Percentiles rank a stretch among this genome's conserved stretches.
These are phyloP conservation scores for Zele albiditarsus DNA, from an alignment of 2,888 invertebrate genomes.

Conservation along the genomic window DNA sequence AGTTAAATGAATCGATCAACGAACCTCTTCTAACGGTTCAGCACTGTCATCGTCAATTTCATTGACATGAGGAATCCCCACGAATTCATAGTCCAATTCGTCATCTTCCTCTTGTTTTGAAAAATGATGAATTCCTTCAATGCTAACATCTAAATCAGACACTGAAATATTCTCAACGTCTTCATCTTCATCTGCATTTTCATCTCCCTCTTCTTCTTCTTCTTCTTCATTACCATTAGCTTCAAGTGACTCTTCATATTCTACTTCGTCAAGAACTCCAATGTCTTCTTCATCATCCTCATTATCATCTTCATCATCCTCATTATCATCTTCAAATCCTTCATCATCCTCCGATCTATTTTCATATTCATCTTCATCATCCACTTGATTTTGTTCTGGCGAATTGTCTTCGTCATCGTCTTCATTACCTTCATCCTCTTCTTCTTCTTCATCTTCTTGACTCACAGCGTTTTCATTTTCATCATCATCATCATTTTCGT, in stretches of 20 bases:
- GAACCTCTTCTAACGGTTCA: slow-evolving; percentile 70
- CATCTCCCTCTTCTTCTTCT: slow-evolving; percentile 52
- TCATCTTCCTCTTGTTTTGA: slow-evolving; percentile 56
- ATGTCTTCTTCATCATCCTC: slow-evolving; percentile 58
- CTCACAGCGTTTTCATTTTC: slow-evolving; percentile 46
- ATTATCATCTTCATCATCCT: slow-evolving; percentile 60
- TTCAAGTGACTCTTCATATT: slow-evolving; percentile 52
- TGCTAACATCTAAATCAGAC: slow-evolving; percentile 51
- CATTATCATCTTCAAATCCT: slow-evolving; percentile 62
- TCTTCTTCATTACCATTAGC: slow-evolving; percentile 59
- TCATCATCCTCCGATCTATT: slow-evolving; percentile 62
- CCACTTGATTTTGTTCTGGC: slow-evolving; percentile 54
- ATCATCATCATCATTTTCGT: slow-evolving; percentile 56
- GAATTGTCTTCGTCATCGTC: slow-evolving; percentile 48
- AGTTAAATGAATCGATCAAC: slow-evolving; percentile 30
- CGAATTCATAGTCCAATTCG: slow-evolving; percentile 54
- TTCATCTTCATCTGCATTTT: slow-evolving; percentile 58
- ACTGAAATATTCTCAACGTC: slow-evolving; percentile 46
- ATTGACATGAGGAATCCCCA: slow-evolving; percentile 59
- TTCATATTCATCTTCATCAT: slow-evolving; percentile 58
- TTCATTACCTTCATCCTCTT: slow-evolving; percentile 41
- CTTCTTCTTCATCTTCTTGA: slow-evolving; percentile 47
- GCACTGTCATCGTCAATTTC: slow-evolving; percentile 64
- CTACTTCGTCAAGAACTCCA: slow-evolving; percentile 47
- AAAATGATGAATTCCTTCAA: slow-evolving; percentile 48